These are phyloP conservation scores for Caenorhabditis sp. DNA, from an alignment of 2,888 invertebrate species.

Conservation along the genomic window DNA sequence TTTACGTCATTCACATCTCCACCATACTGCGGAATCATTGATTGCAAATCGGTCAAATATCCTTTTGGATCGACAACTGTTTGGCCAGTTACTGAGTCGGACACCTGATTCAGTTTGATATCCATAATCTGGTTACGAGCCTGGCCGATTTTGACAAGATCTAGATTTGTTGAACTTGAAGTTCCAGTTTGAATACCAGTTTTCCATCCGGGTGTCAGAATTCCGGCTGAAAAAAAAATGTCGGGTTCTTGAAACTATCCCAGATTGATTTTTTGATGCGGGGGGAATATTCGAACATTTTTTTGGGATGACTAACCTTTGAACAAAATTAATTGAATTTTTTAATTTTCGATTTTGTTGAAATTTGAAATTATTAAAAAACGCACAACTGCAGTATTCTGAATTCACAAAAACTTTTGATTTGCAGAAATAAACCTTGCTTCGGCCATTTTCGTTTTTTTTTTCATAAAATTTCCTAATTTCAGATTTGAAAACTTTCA, in stretches of 20 bases:
- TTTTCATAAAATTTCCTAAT: conserved; percentile 3
- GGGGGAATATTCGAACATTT: too few relatives aligned
- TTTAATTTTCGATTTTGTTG: too few relatives aligned
- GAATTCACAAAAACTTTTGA: not conserved
- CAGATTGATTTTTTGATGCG: too few relatives aligned
- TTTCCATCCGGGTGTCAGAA: conserved; percentile 80
- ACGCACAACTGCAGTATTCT: too few relatives aligned
- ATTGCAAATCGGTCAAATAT: conserved; percentile 97
- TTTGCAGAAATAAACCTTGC: too few relatives aligned
- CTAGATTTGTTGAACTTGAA: conserved; percentile 78
- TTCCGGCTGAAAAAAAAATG: conserved; percentile 69
- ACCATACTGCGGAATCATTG: conserved; percentile 98
- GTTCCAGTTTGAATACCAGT: conserved; percentile 74
- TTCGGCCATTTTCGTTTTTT: too few relatives aligned
- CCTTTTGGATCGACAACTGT: conserved; percentile 99
- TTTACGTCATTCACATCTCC: conserved; percentile 76
- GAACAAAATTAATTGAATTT: too few relatives aligned
- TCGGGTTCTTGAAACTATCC: too few relatives aligned
- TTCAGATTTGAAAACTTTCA: conserved; percentile 2
- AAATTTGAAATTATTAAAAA: too few relatives aligned
- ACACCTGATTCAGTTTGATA: conserved; percentile 88
- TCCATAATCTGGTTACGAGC: conserved; percentile 98
- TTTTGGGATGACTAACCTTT: too few relatives aligned
- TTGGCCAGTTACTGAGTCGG: conserved; percentile 97
- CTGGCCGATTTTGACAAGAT: conserved; percentile 96